These are phyloP conservation scores for Cavia porcellus DNA, from an alignment of 2,113 vertebrate species.

Conservation along the genomic window DNA sequence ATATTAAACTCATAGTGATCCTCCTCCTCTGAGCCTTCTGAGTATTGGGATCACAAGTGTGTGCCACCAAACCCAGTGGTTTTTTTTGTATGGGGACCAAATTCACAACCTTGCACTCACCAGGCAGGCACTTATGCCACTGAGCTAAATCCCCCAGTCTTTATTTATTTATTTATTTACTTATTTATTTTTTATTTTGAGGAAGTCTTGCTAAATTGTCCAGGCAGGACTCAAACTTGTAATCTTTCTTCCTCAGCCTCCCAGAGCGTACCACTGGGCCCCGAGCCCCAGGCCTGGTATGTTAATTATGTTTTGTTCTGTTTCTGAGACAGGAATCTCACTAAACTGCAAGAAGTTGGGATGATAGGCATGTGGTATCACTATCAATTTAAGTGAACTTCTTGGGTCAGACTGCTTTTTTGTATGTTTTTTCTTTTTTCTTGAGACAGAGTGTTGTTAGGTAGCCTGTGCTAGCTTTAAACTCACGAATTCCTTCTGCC, in stretches of 20 bases:
- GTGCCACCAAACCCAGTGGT: not conserved
- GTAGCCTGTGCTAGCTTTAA: not conserved
- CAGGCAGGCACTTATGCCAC: too few species aligned
- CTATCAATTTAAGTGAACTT: not conserved
- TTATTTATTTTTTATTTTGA: not conserved
- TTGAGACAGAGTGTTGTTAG: not conserved
- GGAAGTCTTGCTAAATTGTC: not conserved
- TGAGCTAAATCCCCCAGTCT: too few species aligned
- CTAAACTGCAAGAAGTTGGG: not conserved
- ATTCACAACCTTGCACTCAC: too few species aligned
- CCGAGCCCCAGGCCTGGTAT: not conserved
- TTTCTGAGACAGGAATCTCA: not conserved
- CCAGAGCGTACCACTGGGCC: not conserved
- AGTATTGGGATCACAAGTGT: not conserved
- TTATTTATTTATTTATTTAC: too few species aligned
- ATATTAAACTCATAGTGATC: not conserved
- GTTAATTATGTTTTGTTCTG: not conserved
- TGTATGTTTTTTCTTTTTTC: not conserved
- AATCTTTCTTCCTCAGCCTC: not conserved
- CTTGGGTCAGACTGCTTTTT: not conserved
- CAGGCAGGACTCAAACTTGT: not conserved
- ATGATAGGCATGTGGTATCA: not conserved
- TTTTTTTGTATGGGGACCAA: too few species aligned
- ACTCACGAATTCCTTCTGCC: not conserved
- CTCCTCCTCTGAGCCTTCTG: not conserved